Evolutionary conservation across 2,797 vertebrate species (phyloP), one percentile per base, ranked within the genome.

Genomic region (Oryzias dopingdopingensis): DNA sequence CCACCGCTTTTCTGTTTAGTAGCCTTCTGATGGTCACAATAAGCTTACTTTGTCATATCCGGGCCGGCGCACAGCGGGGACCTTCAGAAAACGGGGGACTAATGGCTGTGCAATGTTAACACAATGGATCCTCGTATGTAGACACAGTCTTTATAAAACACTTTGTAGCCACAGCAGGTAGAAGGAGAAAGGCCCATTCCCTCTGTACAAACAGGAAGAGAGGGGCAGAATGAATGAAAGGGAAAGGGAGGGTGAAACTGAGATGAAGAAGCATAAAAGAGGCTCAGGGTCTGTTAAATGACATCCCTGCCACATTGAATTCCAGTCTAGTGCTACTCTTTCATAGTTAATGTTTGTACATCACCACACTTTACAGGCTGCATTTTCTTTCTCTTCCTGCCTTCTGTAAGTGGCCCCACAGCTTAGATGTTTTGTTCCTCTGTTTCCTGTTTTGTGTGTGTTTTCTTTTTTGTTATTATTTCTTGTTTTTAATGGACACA

Each of bases 201-300:
- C 88, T 86, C 82, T 89, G 85, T 86, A 87, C 90, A 92, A 90
- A 92, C 90, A 92, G 88, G 85, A 89, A 86, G 83, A 85, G 79
- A 71, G 82, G 68, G 65, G 63, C 67, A 44, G 65, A 81, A 70
- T 73, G 85, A 88, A 86, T 84, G 74, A 79, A 80, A 80, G 63
- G 79, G 77, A 87, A 82, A 81, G 70, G 77, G 79, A 85, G 29
- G 56, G 78, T 85, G 82, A 89, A 86, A 87, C 77, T 67, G 83
- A 86, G 81, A 83, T 69, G 76, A 77, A 82, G 83, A 81, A 64
- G 77, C 81, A 87, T 88, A 86, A 91, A 91, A 83, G 83, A 80
- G 59, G 66, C 70, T 70, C 60, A 3, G 62, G 75, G 70, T 88
- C 69, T 89, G 82, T 63, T 80, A 86, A 89, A 86, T 84, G 87